These are phyloP conservation scores for Trididemnum nubilum DNA, from an alignment of 23 tunicate species.

Conservation along the genomic window DNA sequence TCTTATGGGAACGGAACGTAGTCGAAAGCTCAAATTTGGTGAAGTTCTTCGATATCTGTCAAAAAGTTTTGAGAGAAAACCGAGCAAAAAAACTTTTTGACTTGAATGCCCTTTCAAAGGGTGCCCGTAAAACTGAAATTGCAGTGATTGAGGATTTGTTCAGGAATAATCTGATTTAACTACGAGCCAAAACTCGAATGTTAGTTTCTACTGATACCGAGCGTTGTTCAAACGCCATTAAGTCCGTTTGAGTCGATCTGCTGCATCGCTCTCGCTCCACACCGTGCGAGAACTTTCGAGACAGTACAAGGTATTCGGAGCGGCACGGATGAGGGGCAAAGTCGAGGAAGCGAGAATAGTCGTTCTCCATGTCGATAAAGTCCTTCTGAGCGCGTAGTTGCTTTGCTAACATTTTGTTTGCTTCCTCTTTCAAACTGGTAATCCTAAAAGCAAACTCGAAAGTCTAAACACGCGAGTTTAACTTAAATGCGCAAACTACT, in stretches of 20 bases:
- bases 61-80: no score
- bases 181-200: slow-evolving; percentile 28
- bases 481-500: no score
- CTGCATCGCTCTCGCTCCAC: slow-evolving; percentile 20
- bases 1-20: no score
- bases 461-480: no score
- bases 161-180: no score
- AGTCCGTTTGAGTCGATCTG: slow-evolving; percentile 47
- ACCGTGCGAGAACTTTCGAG: slow-evolving; percentile 46
- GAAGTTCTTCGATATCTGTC: no score
- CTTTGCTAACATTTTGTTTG: slow-evolving; percentile 25
- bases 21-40: no score
- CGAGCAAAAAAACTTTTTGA: no score
- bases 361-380: slow-evolving; percentile 66
- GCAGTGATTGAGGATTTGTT: no score
- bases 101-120: no score
- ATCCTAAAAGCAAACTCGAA: slow-evolving; percentile 60
- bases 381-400: slow-evolving; percentile 48
- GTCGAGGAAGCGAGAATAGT: slow-evolving; percentile 71
- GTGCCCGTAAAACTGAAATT: no score
- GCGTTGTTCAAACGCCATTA: slow-evolving; percentile 64
- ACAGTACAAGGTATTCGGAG: slow-evolving; percentile 48
- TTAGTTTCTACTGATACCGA: slow-evolving; percentile 62
- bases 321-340: slow-evolving; percentile 41
- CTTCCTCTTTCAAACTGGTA: slow-evolving; percentile 37